phyloP scores from a whole-genome alignment of 1,140 invertebrate species.

The Druon quercuslanigerum region DNA sequence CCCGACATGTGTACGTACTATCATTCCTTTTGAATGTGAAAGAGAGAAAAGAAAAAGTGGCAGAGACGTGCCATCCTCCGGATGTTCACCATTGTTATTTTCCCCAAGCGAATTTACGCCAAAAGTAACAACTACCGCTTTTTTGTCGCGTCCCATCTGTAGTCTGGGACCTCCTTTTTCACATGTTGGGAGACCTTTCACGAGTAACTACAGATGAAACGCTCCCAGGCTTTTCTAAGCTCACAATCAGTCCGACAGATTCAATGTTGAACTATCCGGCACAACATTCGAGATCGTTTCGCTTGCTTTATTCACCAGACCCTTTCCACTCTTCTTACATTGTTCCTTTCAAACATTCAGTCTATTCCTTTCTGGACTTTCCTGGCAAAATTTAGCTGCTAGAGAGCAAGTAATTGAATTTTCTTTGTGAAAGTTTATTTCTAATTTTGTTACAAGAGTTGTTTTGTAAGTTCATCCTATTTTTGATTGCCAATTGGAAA shows the following conservation, averaged over 20 bases:
- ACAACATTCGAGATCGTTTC: slow-evolving; percentile 19
- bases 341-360: not conserved
- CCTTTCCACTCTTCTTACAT: not conserved
- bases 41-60: slow-evolving; percentile 16
- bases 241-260: slow-evolving; percentile 26
- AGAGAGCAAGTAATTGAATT: not conserved
- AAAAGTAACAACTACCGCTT: slow-evolving; percentile 20
- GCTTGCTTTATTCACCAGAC: not conserved
- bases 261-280: slow-evolving; percentile 19
- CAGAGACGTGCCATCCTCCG: slow-evolving; percentile 14
- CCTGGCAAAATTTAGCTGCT: not conserved
- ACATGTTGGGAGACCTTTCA: slow-evolving; percentile 8
- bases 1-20: slow-evolving; percentile 10
- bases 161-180: slow-evolving; percentile 28
- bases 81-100: slow-evolving; percentile 20
- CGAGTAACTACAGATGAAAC: slow-evolving; percentile 14
- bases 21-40: slow-evolving; percentile 20
- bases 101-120: slow-evolving; percentile 14
- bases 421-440: not conserved
- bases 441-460: not conserved
- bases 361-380: not conserved
- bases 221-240: slow-evolving; percentile 16
- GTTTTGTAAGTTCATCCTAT: no score
- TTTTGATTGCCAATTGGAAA: no score
- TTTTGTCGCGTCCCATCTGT: slow-evolving; percentile 17